Percentiles rank a stretch among this genome's conserved stretches.
Evolutionary conservation across 1,140 invertebrate species (phyloP).

Genomic region (Odontomachus brunneus): DNA sequence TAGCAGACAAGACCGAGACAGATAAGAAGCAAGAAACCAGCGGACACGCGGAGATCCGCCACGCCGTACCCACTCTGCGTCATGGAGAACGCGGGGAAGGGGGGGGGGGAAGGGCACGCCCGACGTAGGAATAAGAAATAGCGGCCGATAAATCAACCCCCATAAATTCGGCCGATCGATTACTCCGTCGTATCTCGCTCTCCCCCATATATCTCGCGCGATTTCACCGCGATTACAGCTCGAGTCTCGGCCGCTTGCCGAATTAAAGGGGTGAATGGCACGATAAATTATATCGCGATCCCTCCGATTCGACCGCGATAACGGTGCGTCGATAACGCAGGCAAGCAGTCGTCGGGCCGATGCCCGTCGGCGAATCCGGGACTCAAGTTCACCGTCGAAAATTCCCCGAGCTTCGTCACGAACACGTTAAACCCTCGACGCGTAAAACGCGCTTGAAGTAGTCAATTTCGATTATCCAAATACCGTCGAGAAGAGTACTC

Average conservation of each 20-base stretch:
- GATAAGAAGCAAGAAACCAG: constrained; percentile 47
- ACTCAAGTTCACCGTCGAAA: no score
- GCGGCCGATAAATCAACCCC: constrained; percentile 31
- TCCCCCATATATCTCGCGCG: background rate
- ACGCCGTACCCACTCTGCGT: constrained; percentile 15
- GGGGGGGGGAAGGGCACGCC: no score
- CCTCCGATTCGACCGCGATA: background rate
- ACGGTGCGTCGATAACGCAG: background rate
- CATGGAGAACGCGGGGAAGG: constrained; percentile 6
- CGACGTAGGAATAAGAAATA: constrained; percentile 47
- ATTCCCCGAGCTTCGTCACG: background rate
- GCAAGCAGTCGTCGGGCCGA: no score
- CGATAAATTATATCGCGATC: constrained; percentile 57
- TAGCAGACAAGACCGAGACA: constrained; percentile 42
- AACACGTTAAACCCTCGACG: background rate
- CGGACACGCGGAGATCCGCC: constrained; percentile 26
- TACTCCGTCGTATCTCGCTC: constrained; percentile 1
- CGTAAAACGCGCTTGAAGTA: no score
- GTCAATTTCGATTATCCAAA: no score
- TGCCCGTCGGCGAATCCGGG: no score
- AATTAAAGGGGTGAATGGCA: constrained; percentile 64
- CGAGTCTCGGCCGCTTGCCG: constrained; percentile 17
- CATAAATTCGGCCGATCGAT: constrained; percentile 6
- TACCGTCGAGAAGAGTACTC: no score
- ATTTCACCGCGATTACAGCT: constrained; percentile 25